Conservation (phyloP, 2,113 vertebrate genomes). For the Acrocephalus kingi region DNA sequence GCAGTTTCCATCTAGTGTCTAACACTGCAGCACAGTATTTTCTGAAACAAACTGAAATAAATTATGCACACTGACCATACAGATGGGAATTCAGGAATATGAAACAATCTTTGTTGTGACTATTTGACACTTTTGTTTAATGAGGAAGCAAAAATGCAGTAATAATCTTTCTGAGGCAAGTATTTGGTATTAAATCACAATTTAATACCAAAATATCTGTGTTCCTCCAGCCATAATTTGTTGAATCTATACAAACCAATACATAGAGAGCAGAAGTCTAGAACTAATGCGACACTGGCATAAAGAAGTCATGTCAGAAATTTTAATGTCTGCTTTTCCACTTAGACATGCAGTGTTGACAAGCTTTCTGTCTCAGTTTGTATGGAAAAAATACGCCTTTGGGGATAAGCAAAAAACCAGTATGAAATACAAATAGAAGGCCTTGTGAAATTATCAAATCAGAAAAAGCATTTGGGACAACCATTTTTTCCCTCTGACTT, state of each 20-base stretch:
- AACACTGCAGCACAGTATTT: neutral
- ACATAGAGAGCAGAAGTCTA: neutral
- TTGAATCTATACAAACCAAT: neutral
- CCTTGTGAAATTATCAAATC: neutral
- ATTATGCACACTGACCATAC: accelerated
- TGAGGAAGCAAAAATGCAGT: neutral
- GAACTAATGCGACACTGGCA: neutral
- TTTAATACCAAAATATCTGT: neutral
- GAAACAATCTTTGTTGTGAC: neutral
- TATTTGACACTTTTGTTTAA: neutral
- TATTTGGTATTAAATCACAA: neutral
- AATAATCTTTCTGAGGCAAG: neutral
- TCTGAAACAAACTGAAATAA: neutral
- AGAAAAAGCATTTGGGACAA: neutral
- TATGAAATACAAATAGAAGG: neutral
- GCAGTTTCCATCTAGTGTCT: neutral
- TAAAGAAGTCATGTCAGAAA: neutral
- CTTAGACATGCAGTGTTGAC: neutral
- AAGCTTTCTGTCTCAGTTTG: neutral
- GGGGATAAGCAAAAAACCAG: neutral
- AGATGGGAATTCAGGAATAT: neutral
- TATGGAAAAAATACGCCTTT: neutral
- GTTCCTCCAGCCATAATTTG: neutral
- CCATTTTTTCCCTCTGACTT: neutral
- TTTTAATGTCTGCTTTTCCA: neutral